Conservation (phyloP, 2,797 vertebrate species). For the Sebastes iracundus region DNA sequence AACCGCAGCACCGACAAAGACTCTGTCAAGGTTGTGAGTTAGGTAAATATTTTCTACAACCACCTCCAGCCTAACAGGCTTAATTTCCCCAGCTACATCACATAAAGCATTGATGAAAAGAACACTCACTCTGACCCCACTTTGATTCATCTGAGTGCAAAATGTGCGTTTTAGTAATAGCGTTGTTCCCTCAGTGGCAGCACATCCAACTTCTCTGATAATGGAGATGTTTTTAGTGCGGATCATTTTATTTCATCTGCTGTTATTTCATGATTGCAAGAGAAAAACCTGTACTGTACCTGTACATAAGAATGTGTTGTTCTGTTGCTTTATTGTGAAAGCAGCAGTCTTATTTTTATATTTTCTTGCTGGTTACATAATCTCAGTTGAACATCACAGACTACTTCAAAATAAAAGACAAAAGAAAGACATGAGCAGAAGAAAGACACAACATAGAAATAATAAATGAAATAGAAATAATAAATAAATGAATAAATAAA, state of each 20-base stretch:
- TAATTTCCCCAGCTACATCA: neutral
- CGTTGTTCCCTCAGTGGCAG: neutral
- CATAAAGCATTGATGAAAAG: neutral
- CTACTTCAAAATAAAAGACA: neutral
- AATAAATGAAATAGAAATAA: neutral
- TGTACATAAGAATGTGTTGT: neutral
- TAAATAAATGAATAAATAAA: neutral
- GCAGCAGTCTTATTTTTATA: neutral
- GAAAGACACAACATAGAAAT: neutral
- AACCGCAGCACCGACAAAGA: slow-evolving; percentile 2
- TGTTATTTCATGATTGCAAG: neutral
- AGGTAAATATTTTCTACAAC: slow-evolving; percentile 8
- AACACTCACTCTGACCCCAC: neutral
- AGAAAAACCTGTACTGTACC: neutral
- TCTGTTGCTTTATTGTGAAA: too few relatives aligned
- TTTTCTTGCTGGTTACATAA: neutral
- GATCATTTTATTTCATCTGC: neutral
- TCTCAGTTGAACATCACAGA: too few relatives aligned
- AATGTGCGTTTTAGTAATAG: neutral
- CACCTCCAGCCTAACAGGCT: neutral
- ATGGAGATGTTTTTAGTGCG: neutral
- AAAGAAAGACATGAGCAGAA: neutral
- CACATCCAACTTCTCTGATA: neutral
- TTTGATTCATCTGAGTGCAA: neutral
- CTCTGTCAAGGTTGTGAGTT: slow-evolving; percentile 17